Evolutionary conservation across 2,797 vertebrate species (phyloP), one percentile per base, ranked within the genome.

Genomic region (Monodelphis domestica): DNA sequence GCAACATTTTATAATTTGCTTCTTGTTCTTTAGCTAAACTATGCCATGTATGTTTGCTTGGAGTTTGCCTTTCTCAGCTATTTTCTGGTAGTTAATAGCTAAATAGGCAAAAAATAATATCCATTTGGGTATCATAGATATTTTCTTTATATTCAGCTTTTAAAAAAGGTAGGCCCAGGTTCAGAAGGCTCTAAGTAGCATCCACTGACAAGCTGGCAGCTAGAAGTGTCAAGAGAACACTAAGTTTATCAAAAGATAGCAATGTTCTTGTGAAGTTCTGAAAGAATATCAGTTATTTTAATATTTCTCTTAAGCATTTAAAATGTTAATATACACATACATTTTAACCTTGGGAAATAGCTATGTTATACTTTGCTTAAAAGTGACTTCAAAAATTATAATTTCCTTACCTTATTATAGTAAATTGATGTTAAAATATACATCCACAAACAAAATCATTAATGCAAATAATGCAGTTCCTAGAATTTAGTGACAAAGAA

Each of bases 341-440:
- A 57, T 89, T 53, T 54, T 89, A 92, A 97, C 95, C 92, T 0
- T 89, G 29, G 63, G 38, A 88, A 50, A 70, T 51, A 33, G 33
- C 57, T 53, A n/a, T 88, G 50, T 21, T 92, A 2, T 94, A 93
- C 59, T 56, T 59, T 91, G 0, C 5, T 92, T 88, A 28, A 92
- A 91, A 97, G 95, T 90, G 88, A 89, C 87, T 94, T 21, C 84
- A 50, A 70, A n/a, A 52, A n/a, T 0, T 0, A 92, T 93, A 15
- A 94, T 91, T 93, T 91, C 38, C 57, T 88, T 38, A 45, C 91
- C 54, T 92, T 84, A n/a, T 84, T 94, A 12, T 88, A 95, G 93
- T 84, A 91, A 95, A 91, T 1, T 28, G 53, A 87, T 93, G 6
- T 90, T 93, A 96, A 97, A 96, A 95, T 92, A 97, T 10, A 89